phyloP scores from a whole-genome alignment of 2,113 vertebrate genomes.

The Coryphaenoides rupestris region DNA sequence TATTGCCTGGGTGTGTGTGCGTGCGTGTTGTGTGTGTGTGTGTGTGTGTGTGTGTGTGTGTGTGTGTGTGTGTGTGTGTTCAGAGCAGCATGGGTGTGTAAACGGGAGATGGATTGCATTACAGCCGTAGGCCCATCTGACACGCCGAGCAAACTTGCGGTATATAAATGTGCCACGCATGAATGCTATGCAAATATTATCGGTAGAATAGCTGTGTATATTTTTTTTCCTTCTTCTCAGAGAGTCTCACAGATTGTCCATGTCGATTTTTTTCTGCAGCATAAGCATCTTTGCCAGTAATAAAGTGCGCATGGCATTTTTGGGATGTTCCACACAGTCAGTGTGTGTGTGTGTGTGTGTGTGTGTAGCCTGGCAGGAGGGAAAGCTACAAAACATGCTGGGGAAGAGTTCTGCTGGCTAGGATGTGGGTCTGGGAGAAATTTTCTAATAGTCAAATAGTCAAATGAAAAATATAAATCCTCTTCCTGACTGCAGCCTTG shows the following conservation, averaged over 20 bases:
- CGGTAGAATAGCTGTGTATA: neutral
- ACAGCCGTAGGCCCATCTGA: constrained; percentile 12
- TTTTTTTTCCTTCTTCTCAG: constrained; percentile 17
- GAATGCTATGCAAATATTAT: constrained; percentile 16
- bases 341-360: no score
- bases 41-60: constrained; percentile 11
- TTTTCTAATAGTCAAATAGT: constrained; percentile 30
- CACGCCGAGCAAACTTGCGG: constrained; percentile 16
- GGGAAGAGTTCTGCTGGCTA: constrained; percentile 34
- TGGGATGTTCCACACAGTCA: constrained; percentile 21
- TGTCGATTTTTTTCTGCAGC: constrained; percentile 36
- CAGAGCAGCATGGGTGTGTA: neutral
- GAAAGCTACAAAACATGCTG: constrained; percentile 3
- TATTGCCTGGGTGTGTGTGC: neutral
- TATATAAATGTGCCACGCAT: no score
- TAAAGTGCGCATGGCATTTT: constrained; percentile 15
- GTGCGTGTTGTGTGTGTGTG: constrained; percentile 5
- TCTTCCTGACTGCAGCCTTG: constrained; percentile 11
- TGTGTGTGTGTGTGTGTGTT: neutral
- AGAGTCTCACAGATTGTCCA: constrained; percentile 7
- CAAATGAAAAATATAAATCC: constrained; percentile 5
- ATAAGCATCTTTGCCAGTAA: constrained; percentile 27
- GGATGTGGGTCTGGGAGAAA: constrained; percentile 23
- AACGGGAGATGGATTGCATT: constrained; percentile 9
- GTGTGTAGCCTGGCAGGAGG: constrained; percentile 38